Evolutionary conservation across 1,140 invertebrate genomes (phyloP).

Genomic region (Drosophila elegans): DNA sequence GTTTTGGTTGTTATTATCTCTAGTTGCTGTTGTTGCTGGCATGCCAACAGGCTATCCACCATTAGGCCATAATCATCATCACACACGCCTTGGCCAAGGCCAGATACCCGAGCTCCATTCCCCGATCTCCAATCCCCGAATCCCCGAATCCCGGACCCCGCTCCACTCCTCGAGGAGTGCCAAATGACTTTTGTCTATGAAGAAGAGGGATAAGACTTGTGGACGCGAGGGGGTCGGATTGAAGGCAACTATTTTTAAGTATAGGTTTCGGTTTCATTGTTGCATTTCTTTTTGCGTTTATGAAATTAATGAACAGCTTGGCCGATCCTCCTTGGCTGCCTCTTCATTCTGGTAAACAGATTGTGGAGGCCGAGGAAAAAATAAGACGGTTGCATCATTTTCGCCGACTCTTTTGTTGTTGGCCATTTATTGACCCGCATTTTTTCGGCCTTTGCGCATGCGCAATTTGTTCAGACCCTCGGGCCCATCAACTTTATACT

Average conservation of each 20-base stretch:
- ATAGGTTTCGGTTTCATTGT: constrained; percentile 83
- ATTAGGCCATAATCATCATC: constrained; percentile 82
- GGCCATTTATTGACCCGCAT: constrained; percentile 78
- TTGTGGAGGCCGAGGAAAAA: constrained; percentile 36
- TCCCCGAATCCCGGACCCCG: background rate
- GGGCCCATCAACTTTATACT: constrained; percentile 59
- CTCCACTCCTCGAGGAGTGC: constrained; percentile 58
- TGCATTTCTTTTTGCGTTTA: constrained; percentile 81
- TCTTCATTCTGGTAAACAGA: constrained; percentile 31
- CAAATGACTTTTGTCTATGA: constrained; percentile 80
- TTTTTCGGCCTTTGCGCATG: constrained; percentile 49
- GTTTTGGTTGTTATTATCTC: constrained; percentile 54
- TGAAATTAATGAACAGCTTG: constrained; percentile 80
- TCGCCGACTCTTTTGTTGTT: constrained; percentile 27
- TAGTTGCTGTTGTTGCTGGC: constrained; percentile 49
- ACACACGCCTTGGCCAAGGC: constrained; percentile 77
- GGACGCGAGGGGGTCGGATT: constrained; percentile 4
- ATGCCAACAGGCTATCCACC: constrained; percentile 79
- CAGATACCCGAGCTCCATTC: constrained; percentile 16
- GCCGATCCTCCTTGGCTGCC: constrained; percentile 38
- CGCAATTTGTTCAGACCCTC: constrained; percentile 61
- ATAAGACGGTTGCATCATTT: constrained; percentile 66
- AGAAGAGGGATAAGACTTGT: constrained; percentile 21
- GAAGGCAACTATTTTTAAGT: constrained; percentile 75
- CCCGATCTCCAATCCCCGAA: background rate